These are phyloP conservation scores for Drosophila demipolita DNA, from an alignment of 2,888 invertebrate species.

Conservation along the genomic window DNA sequence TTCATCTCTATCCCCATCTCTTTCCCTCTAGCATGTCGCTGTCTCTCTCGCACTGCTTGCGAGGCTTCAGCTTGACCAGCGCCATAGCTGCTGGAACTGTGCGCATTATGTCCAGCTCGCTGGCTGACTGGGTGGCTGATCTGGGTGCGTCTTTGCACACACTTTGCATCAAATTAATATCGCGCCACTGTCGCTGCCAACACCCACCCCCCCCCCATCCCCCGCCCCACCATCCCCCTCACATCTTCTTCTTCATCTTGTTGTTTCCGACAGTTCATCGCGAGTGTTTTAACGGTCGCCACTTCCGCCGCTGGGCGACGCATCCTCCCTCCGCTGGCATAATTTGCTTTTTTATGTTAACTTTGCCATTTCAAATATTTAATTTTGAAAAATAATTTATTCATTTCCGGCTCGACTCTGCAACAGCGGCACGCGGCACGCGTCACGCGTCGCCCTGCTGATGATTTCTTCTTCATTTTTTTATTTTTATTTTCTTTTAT, in stretches of 20 bases:
- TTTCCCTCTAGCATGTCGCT: not conserved
- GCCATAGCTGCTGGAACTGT: conserved; percentile 5
- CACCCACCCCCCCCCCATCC: not conserved
- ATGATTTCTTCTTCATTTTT: conserved; percentile 38
- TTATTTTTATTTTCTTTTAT: conserved; percentile 27
- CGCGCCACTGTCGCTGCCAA: conserved; percentile 32
- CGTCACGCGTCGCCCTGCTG: conserved; percentile 47
- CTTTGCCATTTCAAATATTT: conserved; percentile 68
- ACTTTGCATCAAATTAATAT: conserved; percentile 82
- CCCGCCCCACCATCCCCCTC: not conserved
- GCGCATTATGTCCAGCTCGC: conserved; percentile 61
- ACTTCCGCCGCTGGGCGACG: conserved; percentile 66
- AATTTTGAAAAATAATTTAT: conserved; percentile 76
- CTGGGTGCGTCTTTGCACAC: conserved; percentile 41
- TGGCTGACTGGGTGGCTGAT: conserved; percentile 13
- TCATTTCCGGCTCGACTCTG: conserved; percentile 71
- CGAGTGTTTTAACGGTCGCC: conserved; percentile 78
- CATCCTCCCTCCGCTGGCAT: conserved; percentile 52
- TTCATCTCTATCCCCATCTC: not conserved
- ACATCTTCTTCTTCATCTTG: conserved; percentile 21
- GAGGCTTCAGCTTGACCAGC: conserved; percentile 47
- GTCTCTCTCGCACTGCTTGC: not conserved
- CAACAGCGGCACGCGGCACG: conserved; percentile 8
- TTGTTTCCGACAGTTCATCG: conserved; percentile 78
- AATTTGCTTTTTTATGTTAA: conserved; percentile 80